A percentile compares a stretch with the other conserved stretches of the same genome.
Conservation (phyloP, 2,113 vertebrate species). For the Eulemur macaco region DNA sequence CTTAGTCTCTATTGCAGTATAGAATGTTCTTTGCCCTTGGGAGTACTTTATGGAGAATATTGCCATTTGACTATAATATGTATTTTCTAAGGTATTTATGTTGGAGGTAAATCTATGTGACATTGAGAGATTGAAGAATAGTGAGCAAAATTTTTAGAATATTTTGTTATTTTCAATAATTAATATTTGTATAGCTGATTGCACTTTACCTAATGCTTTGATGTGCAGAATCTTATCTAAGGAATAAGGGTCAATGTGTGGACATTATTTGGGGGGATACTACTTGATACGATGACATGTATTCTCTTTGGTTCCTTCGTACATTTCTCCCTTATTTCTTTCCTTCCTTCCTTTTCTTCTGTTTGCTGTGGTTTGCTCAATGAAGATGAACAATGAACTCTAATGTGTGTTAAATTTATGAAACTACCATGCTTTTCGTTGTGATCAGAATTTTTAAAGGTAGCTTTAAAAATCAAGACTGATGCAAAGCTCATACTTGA, state of each 20-base stretch:
- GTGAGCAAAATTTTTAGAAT: background rate
- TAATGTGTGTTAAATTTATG: background rate
- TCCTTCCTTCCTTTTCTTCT: background rate
- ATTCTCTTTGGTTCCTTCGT: background rate
- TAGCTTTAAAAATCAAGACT: background rate
- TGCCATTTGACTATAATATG: background rate
- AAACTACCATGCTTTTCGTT: background rate
- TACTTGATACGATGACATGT: background rate
- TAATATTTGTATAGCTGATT: background rate
- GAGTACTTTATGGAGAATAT: background rate
- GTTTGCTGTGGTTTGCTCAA: background rate
- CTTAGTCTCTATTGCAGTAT: background rate
- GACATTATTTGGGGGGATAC: background rate
- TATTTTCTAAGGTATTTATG: background rate
- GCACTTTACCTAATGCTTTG: background rate
- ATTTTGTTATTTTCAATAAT: background rate
- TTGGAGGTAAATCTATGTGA: background rate
- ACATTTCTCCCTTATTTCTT: rapidly evolving
- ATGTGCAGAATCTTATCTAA: background rate
- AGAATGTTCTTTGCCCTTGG: background rate
- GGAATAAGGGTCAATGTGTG: background rate
- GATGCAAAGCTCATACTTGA: background rate
- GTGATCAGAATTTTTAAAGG: slow-evolving; percentile 31
- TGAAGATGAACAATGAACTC: background rate
- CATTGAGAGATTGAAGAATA: background rate